Conservation (phyloP, 2,888 invertebrate species). For the Drosophila nigricruria region DNA sequence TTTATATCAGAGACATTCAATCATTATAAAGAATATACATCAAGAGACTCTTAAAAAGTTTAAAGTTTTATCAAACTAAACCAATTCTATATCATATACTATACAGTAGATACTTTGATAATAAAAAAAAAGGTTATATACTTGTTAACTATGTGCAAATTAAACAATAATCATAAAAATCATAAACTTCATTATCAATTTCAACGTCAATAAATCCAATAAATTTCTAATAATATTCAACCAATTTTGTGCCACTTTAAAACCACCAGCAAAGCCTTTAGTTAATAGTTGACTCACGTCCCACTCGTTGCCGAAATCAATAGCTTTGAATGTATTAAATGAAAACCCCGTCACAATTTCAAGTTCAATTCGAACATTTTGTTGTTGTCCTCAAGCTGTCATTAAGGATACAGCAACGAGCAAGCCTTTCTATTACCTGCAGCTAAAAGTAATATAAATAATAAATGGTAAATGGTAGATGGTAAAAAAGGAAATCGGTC, state of each 20-base stretch:
- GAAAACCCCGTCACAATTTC: constrained; percentile 6
- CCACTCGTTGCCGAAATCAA: constrained; percentile 35
- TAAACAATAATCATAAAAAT: background rate
- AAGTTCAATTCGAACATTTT: constrained; percentile 24
- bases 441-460: constrained; percentile 53
- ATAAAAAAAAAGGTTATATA: background rate
- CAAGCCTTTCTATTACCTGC: constrained; percentile 8
- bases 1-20: background rate
- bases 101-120: background rate
- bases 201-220: background rate
- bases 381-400: constrained; percentile 34
- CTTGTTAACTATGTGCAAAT: constrained; percentile 1
- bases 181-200: background rate
- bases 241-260: background rate
- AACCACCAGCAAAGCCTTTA: background rate
- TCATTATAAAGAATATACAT: background rate
- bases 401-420: constrained; percentile 19
- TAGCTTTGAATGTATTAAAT: constrained; percentile 22
- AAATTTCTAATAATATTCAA: background rate
- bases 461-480: constrained; percentile 38
- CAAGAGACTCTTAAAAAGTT: background rate
- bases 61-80: background rate
- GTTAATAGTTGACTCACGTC: constrained; percentile 9
- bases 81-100: background rate
- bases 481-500: constrained; percentile 16